These are phyloP conservation scores for Amazona finschi DNA, from an alignment of 2,797 vertebrate species.

Conservation along the genomic window DNA sequence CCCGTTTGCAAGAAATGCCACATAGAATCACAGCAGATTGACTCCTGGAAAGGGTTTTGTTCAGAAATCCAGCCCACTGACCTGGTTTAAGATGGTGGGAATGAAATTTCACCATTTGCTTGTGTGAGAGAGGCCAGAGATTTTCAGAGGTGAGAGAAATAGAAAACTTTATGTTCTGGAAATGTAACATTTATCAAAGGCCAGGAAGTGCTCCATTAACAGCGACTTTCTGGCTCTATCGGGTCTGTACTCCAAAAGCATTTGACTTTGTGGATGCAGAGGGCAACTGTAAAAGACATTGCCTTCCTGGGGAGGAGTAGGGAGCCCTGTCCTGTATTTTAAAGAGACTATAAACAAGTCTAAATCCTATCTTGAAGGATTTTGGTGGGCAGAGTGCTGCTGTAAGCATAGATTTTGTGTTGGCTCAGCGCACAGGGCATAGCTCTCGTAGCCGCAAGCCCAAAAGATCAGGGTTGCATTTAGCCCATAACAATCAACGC, in stretches of 20 bases:
- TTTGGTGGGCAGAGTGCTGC: background rate
- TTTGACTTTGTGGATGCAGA: background rate
- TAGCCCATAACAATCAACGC: constrained; percentile 7
- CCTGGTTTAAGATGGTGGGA: background rate
- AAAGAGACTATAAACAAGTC: background rate
- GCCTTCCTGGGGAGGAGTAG: background rate
- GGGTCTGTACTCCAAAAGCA: background rate
- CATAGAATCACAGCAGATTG: background rate
- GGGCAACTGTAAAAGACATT: background rate
- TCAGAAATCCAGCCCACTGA: background rate
- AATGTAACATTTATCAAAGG: background rate
- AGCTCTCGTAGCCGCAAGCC: background rate
- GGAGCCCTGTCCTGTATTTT: background rate
- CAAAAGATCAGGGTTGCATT: constrained; percentile 52
- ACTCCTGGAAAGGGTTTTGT: background rate
- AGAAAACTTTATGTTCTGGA: background rate
- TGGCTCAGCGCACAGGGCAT: background rate
- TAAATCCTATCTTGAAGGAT: background rate
- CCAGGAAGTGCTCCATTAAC: background rate
- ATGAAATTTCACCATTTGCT: background rate
- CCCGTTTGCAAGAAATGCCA: background rate
- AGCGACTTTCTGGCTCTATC: fast-evolving
- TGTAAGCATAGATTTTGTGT: constrained; percentile 19
- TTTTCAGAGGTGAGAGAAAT: background rate
- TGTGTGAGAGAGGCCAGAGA: background rate